Base-by-base conservation (phyloP, 2,113 vertebrate species). In the Pica pica region DNA sequence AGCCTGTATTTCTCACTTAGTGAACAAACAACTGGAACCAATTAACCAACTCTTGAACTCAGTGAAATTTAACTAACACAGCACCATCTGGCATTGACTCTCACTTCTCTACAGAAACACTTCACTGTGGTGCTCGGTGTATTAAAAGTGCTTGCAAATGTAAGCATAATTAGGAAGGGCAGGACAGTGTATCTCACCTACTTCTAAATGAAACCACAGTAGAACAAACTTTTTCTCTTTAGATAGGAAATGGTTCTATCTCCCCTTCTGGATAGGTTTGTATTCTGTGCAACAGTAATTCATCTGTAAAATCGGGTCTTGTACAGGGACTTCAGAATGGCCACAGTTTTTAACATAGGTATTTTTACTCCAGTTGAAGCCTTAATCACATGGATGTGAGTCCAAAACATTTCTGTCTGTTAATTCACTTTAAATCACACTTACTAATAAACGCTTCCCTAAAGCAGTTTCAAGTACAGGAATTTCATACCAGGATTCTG, bases 21-120 rank as follows among this genome's bases (percentile, higher is more conserved):
- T 90, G 80, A 96, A 57, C 78, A 96, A 95, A 84, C 74, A 94
- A 86, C 87, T 68, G 80, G 89, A 97, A 97, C 53, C 83, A 94
- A 92, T 97, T 95, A 96, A 86, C 80, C 75, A 94, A 7, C 69
- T 83, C 83, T 63, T 82, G 85, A 96, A 95, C 92, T 78, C 53
- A 6, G 52, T 68, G 70, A 89, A 96, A 91, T 50, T 75, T 95
- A 89, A 92, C 61, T 78, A 71, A 93, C 47, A n/a, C 30, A 27
- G 64, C 69, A 53, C 71, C 87, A 90, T 83, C 82, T 96, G 90
- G 50, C 71, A 35, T 19, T 44, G 94, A 86, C 70, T 79, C 60
- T 90, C 42, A 46, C 78, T 96, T 83, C 79, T 74, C 85, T 31
- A 47, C 76, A 94, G 76, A 90, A 92, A 93, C 35, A 55, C 70